Percentiles rank a stretch among this genome's conserved stretches.
Conservation (phyloP, 2,797 vertebrate species). For the Helostoma temminkii region DNA sequence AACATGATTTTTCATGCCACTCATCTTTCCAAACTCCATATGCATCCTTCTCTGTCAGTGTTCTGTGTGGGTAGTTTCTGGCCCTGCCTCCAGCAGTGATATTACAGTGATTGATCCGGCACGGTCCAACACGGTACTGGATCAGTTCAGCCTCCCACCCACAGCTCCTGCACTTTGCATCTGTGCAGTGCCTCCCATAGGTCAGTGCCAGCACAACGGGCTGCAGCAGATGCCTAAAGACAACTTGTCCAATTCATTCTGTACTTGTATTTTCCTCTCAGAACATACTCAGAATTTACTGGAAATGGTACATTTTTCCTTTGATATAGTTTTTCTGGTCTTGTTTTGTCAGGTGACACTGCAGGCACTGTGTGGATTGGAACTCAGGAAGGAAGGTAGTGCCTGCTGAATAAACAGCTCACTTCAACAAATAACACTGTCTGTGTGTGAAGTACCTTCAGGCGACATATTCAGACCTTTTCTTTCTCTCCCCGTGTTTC, state of each 20-base stretch:
- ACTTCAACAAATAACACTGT: conserved; percentile 6
- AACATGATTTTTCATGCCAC: conserved; percentile 29
- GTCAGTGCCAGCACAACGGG: conserved; percentile 73
- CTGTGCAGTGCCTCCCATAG: conserved; percentile 84
- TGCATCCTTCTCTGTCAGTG: conserved; percentile 76
- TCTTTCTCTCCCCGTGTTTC: neutral
- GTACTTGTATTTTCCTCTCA: conserved; percentile 9
- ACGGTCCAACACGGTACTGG: conserved; percentile 88
- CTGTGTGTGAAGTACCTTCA: conserved; percentile 4
- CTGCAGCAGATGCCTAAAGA: conserved; percentile 24
- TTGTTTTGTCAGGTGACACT: conserved; percentile 75
- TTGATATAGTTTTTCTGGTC: conserved; percentile 26
- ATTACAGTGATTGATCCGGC: conserved; percentile 89
- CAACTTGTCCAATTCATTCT: conserved; percentile 12
- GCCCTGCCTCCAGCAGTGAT: conserved; percentile 87
- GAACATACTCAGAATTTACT: conserved; percentile 3
- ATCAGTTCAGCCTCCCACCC: conserved; percentile 87
- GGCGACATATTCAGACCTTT: neutral
- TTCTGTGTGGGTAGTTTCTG: conserved; percentile 88
- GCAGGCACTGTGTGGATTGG: conserved; percentile 89
- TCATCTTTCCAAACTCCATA: conserved; percentile 53
- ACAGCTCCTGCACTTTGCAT: conserved; percentile 85
- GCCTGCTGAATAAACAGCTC: conserved; percentile 44
- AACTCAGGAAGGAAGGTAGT: conserved; percentile 90
- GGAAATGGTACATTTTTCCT: conserved; percentile 29